Evolutionary conservation across 2,113 vertebrate genomes (phyloP), one percentile per base, ranked within the genome.

Genomic region (Brachyistius frenatus): DNA sequence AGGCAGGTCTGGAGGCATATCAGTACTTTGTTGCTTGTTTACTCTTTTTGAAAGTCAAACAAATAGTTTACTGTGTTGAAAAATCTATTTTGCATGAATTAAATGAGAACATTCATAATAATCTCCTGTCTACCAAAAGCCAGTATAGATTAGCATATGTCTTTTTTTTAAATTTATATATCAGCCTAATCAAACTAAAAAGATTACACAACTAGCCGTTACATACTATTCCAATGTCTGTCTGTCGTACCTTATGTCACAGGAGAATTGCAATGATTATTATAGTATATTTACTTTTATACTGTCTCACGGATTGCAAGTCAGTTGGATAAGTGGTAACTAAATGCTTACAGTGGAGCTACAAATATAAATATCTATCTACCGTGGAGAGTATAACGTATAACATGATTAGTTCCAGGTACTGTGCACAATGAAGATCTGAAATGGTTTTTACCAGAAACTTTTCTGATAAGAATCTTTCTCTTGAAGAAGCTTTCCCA

Each of bases 1-100:
- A 90, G 76, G 77, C 80, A 82, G 67, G 88, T 85, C 74, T 63
- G 56, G 46, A 39, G 70, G 57, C 13, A 65, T 30, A 55, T 83
- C 76, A 84, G 79, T 66, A 78, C 44, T 54, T 77, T 50, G 37
- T 53, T 37, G 5, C 55, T 33, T 64, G 36, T 8, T 61, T 47
- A 57, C 41, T 44, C 41, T 44, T 13, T 44, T 44, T 7, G 10
- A 44, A 44, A 44, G 41, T 44, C 41, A 44, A 44, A 13, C 41
- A 44, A 44, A 66, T 5, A 16, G 64, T 57, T 64, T 2, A 3
- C 53, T 41, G 32, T 53, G 60, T 72, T 41, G 2, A 16, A 15
- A 54, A 52, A 41, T 36, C 4, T 9, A n/a, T 14, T 53, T 55
- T 11, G 13, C 64, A 16, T 39, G 57, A 71, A 11, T 35, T 4